Base-by-base conservation (phyloP, 92 coral and sea anemone species). In the Epizoanthus ramosus region DNA sequence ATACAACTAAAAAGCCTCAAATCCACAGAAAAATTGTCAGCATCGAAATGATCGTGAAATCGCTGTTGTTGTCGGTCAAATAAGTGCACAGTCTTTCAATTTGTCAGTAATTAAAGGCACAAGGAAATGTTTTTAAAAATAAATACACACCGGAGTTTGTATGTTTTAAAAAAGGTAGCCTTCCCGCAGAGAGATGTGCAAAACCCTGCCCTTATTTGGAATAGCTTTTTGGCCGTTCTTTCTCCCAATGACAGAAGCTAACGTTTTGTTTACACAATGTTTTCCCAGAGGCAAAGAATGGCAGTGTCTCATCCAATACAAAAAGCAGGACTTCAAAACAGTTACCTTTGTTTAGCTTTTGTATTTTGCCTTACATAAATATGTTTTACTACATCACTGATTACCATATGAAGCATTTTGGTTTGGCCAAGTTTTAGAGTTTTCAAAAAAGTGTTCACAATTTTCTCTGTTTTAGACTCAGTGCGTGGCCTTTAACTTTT, bases 131-230 rank as follows among this genome's bases (percentile, higher is more conserved):
- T 47, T 47, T 47, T 7, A 47, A 6, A 7, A 47, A 47, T 47
- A 7, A 47, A 47, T 47, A 6, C 53, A 47, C 53, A 47, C 53
- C 1, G 53, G 53, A 47, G 53, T 47, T 47, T 47, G 13, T 47
- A 37, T 37, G 5, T 37, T 37, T 37, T 37, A 3, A 6, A 37
- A 37, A 47, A 47, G 53, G 12, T 2, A 47, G 53, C 53, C 13
- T 71, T 45, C 76, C 76, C 12, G 24, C 17, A 19, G 22, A 47
- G 58, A 72, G 77, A 47, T 47, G 59, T 31, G 10, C 35, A 25
- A 39, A 35, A 22, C 3, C 12, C 24, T 71, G 21, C 28, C 77
- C 77, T 72, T 72, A 72, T 72, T 19, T 33, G 77, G 77, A 31
- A 47, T 2, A 21, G 15, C 52, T 23, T 7, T 37, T 6, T 4